Evolutionary conservation across 2,888 invertebrate genomes (phyloP).

Genomic region (Onchidella celtica): DNA sequence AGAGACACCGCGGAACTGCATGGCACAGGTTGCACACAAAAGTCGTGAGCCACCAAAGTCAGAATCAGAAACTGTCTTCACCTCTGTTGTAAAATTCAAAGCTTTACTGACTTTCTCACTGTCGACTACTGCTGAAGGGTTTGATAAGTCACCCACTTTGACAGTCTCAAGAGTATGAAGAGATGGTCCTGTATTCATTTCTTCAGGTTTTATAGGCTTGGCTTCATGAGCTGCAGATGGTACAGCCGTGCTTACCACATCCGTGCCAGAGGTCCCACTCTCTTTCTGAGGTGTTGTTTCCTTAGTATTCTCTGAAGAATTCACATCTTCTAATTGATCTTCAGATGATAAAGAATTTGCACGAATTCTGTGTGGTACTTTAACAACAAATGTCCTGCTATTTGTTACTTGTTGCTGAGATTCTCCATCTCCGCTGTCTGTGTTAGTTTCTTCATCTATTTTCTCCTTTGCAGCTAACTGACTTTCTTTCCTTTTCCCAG

Average conservation of each 20-base stretch:
- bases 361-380: too few species aligned
- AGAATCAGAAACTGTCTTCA: background rate
- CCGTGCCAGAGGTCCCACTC: background rate
- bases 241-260: too few species aligned
- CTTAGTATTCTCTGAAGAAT: background rate
- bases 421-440: background rate
- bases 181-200: background rate
- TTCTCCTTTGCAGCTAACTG: background rate
- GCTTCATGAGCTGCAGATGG: background rate
- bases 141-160: background rate
- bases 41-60: slow-evolving; percentile 9
- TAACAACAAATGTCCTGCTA: background rate
- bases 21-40: slow-evolving; percentile 42
- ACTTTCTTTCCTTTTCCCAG: background rate
- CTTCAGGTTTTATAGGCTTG: background rate
- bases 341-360: too few species aligned
- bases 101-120: background rate
- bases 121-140: background rate
- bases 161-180: background rate
- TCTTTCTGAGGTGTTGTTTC: background rate
- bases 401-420: background rate
- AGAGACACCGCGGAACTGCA: slow-evolving; percentile 39
- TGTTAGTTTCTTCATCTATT: background rate
- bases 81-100: background rate
- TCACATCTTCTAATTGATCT: background rate